These are phyloP conservation scores for Chiridota heheva DNA, from an alignment of 35 echinoderm and acorn worm species.

Conservation along the genomic window DNA sequence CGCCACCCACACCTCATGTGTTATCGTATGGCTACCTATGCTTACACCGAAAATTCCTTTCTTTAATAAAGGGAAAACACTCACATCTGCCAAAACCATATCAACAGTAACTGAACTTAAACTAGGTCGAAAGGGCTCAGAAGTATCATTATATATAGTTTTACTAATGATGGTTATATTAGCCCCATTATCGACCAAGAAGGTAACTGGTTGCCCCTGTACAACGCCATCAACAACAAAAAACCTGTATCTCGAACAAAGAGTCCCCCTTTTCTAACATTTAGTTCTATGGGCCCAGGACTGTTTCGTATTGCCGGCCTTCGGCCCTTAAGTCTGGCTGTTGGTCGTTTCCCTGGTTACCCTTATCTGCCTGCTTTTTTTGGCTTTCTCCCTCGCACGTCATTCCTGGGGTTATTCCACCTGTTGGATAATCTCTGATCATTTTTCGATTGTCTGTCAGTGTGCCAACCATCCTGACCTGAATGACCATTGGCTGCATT, in stretches of 20 bases:
- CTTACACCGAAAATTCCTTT: constrained; percentile 5
- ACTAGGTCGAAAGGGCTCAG: not conserved
- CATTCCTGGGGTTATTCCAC: no score
- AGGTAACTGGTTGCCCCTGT: constrained; percentile 3
- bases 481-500: no score
- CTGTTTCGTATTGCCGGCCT: constrained; percentile 20
- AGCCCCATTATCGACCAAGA: constrained; percentile 5
- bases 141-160: not conserved
- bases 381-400: no score
- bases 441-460: no score
- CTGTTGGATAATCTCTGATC: no score
- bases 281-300: constrained; percentile 15
- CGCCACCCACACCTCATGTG: no score
- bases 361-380: no score
- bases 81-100: constrained; percentile 1
- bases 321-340: constrained; percentile 40
- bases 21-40: no score
- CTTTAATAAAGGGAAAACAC: not conserved
- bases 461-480: no score
- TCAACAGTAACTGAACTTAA: not conserved
- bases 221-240: not conserved
- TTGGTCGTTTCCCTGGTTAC: no score
- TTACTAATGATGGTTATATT: constrained; percentile 3
- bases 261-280: no score
- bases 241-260: no score